Evolutionary conservation across 2,888 invertebrate species (phyloP).

Genomic region (Limnephilus rhombicus): DNA sequence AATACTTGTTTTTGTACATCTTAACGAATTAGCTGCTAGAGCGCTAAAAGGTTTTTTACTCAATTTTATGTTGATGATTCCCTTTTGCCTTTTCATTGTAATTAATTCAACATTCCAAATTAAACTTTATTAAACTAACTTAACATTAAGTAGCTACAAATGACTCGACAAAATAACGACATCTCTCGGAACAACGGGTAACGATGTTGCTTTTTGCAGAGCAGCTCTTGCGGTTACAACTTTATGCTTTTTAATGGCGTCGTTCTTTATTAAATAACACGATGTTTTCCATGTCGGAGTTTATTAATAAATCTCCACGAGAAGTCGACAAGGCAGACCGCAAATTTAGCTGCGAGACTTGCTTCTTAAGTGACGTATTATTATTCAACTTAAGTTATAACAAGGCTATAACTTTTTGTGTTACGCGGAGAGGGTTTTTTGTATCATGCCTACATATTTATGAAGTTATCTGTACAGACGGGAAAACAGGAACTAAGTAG

Average conservation of each 20-base stretch:
- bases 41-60: too few relatives aligned
- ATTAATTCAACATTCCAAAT: not conserved
- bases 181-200: not conserved
- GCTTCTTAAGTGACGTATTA: not conserved
- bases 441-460: not conserved
- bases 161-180: not conserved
- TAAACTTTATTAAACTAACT: not conserved
- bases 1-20: too few relatives aligned
- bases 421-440: not conserved
- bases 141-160: not conserved
- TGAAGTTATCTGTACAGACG: not conserved
- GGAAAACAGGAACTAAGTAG: not conserved
- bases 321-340: not conserved
- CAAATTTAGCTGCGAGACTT: not conserved
- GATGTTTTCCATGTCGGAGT: not conserved
- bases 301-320: not conserved
- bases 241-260: not conserved
- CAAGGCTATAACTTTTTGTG: not conserved
- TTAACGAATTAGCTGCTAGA: too few relatives aligned
- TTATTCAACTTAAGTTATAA: not conserved
- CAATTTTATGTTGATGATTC: not conserved
- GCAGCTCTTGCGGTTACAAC: not conserved
- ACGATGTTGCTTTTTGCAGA: not conserved
- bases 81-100: not conserved
- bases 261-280: not conserved